Percentiles rank a stretch among this genome's conserved stretches.
These are phyloP conservation scores for Morelia viridis DNA, from an alignment of 2,797 vertebrate species.

Conservation along the genomic window DNA sequence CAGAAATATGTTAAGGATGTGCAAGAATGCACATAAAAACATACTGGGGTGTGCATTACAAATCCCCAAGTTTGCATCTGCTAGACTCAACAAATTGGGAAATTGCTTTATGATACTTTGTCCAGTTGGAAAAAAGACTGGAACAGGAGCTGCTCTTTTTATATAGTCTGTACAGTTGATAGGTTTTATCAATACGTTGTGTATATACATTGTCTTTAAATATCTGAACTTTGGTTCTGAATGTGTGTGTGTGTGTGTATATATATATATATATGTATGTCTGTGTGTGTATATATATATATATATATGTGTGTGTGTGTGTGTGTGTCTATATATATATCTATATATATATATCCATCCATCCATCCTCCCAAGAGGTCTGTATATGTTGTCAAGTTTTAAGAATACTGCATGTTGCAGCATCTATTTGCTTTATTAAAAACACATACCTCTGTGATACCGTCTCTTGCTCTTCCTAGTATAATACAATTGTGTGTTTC, in stretches of 20 bases:
- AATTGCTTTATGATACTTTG: constrained; percentile 35
- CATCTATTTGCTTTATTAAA: constrained; percentile 75
- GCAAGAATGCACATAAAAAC: constrained; percentile 20
- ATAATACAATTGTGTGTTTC: constrained; percentile 65
- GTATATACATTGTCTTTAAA: constrained; percentile 58
- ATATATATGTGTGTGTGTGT: constrained; percentile 1
- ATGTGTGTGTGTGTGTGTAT: constrained; percentile 32
- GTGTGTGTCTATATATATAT: constrained; percentile 7
- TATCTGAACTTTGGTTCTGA: constrained; percentile 53
- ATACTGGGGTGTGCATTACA: constrained; percentile 9
- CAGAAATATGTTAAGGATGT: not conserved
- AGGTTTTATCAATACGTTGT: constrained; percentile 54
- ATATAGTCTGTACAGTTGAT: constrained; percentile 45
- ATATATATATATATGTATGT: not conserved
- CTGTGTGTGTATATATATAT: not conserved
- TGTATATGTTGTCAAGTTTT: constrained; percentile 73
- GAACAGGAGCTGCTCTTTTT: constrained; percentile 35
- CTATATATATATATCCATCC: not conserved
- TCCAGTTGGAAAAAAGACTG: constrained; percentile 37
- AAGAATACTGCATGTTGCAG: constrained; percentile 72
- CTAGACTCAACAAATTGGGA: constrained; percentile 3
- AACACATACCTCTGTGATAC: constrained; percentile 71
- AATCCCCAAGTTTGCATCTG: constrained; percentile 22
- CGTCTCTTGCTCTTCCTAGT: constrained; percentile 73
- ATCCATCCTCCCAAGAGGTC: constrained; percentile 55